Conservation (phyloP, 64 coral and sea anemone genomes). For the Porites australiensis region DNA sequence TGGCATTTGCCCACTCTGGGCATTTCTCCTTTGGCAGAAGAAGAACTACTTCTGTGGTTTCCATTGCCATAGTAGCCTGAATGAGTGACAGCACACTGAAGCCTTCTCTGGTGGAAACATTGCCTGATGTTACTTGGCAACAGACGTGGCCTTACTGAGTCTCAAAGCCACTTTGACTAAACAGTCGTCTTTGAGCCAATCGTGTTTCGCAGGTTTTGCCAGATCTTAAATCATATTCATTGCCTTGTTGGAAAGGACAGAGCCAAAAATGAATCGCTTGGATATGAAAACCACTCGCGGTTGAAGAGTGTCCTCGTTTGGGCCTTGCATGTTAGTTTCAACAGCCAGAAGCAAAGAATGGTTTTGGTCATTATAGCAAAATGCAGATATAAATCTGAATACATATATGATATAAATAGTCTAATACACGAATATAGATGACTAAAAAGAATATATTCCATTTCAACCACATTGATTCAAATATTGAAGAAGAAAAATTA, state of each 20-base stretch:
- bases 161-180: constrained; percentile 77
- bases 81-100: constrained; percentile 33
- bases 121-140: constrained; percentile 39
- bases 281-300: constrained; percentile 29
- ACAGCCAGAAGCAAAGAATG: too few relatives aligned
- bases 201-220: neutral
- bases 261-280: constrained; percentile 24
- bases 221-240: constrained; percentile 47
- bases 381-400: too few relatives aligned
- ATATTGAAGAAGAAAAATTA: too few relatives aligned
- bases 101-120: neutral
- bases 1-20: neutral
- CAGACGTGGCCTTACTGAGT: constrained; percentile 66
- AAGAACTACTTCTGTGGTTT: neutral
- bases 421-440: too few relatives aligned
- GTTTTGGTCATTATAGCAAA: too few relatives aligned
- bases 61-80: constrained; percentile 5
- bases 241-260: constrained; percentile 30
- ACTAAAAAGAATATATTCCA: too few relatives aligned
- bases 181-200: neutral
- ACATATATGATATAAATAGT: too few relatives aligned
- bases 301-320: constrained; percentile 3
- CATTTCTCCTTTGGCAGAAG: neutral
- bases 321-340: neutral
- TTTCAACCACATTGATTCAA: too few relatives aligned